Evolutionary conservation across 2,888 invertebrate species (phyloP), one percentile per base, ranked within the genome.

Genomic region (Mythimna impura): DNA sequence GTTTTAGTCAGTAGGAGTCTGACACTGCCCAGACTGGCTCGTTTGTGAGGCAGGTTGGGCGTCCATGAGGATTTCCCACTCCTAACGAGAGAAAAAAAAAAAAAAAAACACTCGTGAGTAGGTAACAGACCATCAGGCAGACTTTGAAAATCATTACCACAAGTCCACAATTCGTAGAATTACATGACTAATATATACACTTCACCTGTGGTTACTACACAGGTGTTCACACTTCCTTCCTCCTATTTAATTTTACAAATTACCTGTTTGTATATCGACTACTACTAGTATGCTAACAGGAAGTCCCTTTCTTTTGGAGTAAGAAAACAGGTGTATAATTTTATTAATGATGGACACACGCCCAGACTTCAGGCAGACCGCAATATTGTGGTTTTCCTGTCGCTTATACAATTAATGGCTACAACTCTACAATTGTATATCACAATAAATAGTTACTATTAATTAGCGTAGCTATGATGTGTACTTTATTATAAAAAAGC

Each of bases 331-430:
- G 1, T 61, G 17, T 25, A 70, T 6, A 7, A 10, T 71, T 30
- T 47, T 7, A 17, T 47, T 36, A 40, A 43, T n/a, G 7, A 12
- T 3, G 10, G 3, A 20, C 30, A 17, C 9, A 34, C 47, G 22
- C 22, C 30, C 20, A 64, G 40, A 73, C 40, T 43, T 14, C 52
- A 30, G 14, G 30, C 52, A n/a, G 8, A 80, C 75, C 80, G 30
- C 66, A 57, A 12, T 36, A 8, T 17, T 73, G 74, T 20, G 67
- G 63, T 77, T 80, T 77, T 76, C 76, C 78, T 81, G 76, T 36
- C 14, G 43, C 34, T 1, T 47, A 20, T 7, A 61, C 47, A n/a
- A 67, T 76, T 34, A 79, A 66, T 66, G 50, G 12, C 6, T 8
- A 36, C 50, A 34, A 22, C 9, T n/a, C 14, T 12, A 43, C 17